Percentiles rank a stretch among this genome's conserved stretches.
phyloP scores from a whole-genome alignment of 2,888 invertebrate species.

The Ecliptopera silaceata region DNA sequence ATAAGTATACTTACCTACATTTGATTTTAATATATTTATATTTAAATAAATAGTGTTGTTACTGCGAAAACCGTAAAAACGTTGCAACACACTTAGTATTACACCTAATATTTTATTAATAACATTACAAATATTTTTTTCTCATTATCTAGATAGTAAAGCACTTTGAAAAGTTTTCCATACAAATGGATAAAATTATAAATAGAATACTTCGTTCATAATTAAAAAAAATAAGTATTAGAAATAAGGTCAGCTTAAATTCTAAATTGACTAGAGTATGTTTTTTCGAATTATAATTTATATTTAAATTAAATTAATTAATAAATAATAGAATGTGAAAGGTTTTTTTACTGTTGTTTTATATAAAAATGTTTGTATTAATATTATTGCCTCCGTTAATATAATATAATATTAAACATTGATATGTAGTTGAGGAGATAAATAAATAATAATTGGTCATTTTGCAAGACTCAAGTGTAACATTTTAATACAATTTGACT shows the following conservation, averaged over 20 bases:
- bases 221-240: constrained; percentile 9
- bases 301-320: constrained; percentile 14
- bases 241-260: constrained; percentile 51
- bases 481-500: constrained; percentile 34
- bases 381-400: constrained; percentile 69
- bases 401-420: constrained; percentile 59
- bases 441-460: constrained; percentile 39
- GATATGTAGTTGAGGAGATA: constrained; percentile 74
- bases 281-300: constrained; percentile 18
- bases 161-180: constrained; percentile 81
- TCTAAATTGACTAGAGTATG: constrained; percentile 75
- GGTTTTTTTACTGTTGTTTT: constrained; percentile 1
- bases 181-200: constrained; percentile 57
- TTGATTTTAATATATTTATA: background rate
- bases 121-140: constrained; percentile 77
- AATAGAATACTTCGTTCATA: constrained; percentile 28
- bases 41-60: background rate
- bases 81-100: constrained; percentile 72
- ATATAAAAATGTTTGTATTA: constrained; percentile 43
- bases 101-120: constrained; percentile 71
- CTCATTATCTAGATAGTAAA: constrained; percentile 80
- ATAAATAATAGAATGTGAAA: constrained; percentile 7
- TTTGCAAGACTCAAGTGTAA: constrained; percentile 30
- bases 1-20: too few relatives aligned
- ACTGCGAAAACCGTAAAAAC: constrained; percentile 34